These are phyloP conservation scores for Lagorchestes hirsutus DNA, from an alignment of 2,797 vertebrate genomes.

Conservation along the genomic window DNA sequence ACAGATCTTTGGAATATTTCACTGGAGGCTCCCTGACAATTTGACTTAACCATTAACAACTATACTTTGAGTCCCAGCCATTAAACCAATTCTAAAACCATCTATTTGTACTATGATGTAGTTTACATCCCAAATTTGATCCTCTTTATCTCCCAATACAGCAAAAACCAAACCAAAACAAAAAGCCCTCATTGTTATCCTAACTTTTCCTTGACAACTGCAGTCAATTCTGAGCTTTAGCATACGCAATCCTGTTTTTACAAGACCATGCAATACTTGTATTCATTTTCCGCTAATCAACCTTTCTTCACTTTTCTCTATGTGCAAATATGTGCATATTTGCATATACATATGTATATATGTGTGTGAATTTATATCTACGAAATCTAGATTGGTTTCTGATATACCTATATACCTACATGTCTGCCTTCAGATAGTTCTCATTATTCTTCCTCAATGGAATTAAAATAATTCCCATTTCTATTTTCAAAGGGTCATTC, in stretches of 20 bases:
- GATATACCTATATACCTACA: not conserved
- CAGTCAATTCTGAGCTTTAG: not conserved
- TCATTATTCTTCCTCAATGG: not conserved
- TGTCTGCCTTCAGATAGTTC: not conserved
- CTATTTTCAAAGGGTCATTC: not conserved
- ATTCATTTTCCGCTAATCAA: not conserved
- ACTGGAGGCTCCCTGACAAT: not conserved
- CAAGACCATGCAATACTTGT: not conserved
- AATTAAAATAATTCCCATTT: not conserved
- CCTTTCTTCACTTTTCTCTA: not conserved
- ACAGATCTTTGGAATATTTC: not conserved
- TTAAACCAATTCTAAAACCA: not conserved
- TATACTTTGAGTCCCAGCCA: not conserved
- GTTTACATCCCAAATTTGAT: not conserved
- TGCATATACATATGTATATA: not conserved
- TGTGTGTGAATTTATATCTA: not conserved
- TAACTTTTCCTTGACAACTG: not conserved
- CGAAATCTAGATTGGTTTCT: not conserved
- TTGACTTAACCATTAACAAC: not conserved
- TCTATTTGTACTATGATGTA: not conserved
- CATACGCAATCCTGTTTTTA: not conserved
- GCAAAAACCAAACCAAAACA: not conserved
- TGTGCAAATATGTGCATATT: slow-evolving; percentile 36
- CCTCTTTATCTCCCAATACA: not conserved
- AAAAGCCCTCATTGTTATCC: not conserved